phyloP scores from a whole-genome alignment of 2,888 invertebrate species.

The Colletes collaris region DNA sequence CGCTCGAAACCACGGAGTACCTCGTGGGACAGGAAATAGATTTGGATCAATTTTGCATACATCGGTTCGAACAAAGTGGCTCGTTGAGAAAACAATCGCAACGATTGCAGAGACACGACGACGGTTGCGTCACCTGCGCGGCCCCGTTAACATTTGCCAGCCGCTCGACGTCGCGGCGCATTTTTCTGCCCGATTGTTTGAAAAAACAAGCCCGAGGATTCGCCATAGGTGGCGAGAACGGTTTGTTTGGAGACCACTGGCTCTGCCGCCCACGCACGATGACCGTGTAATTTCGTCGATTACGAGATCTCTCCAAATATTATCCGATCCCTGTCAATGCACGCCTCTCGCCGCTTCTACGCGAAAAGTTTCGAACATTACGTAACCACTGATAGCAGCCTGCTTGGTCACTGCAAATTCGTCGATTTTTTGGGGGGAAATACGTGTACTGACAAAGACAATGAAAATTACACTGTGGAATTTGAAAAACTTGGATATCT shows the following conservation, averaged over 20 bases:
- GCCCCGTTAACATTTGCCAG: constrained; percentile 66
- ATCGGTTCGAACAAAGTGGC: not conserved
- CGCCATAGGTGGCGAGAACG: constrained; percentile 63
- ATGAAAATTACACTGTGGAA: too few relatives aligned
- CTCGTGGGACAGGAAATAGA: not conserved
- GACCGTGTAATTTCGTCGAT: constrained; percentile 69
- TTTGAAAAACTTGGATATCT: too few relatives aligned
- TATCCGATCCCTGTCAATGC: constrained; percentile 71
- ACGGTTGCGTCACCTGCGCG: constrained; percentile 50
- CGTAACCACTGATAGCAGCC: constrained; percentile 10
- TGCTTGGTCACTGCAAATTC: not conserved
- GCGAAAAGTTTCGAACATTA: constrained; percentile 25
- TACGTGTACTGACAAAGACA: too few relatives aligned
- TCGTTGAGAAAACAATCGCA: constrained; percentile 42
- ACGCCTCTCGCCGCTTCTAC: not conserved
- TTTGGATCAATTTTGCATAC: not conserved
- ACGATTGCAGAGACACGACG: constrained; percentile 49
- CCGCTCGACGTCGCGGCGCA: constrained; percentile 5
- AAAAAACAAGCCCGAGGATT: constrained; percentile 72
- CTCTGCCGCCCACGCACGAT: constrained; percentile 67
- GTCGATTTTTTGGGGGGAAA: too few relatives aligned
- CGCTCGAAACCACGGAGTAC: too few relatives aligned
- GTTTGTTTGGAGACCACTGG: constrained; percentile 71
- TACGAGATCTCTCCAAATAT: constrained; percentile 74
- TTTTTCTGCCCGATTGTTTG: constrained; percentile 58